phyloP scores from a whole-genome alignment of 1,140 invertebrate genomes.

The Drosophila tani region DNA sequence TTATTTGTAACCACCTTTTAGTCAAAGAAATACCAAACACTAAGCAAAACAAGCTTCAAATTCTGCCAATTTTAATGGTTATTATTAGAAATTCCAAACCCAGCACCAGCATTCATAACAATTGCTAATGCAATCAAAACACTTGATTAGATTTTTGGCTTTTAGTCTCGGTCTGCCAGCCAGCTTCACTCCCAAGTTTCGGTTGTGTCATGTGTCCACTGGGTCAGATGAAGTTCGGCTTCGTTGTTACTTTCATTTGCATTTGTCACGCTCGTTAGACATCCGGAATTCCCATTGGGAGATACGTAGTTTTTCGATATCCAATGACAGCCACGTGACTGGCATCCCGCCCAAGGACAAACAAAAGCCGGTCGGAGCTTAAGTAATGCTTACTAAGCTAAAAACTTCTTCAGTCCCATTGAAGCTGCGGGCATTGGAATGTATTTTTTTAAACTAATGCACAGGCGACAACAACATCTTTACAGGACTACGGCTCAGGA shows the following conservation, averaged over 20 bases:
- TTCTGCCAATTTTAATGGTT: not conserved
- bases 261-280: slow-evolving; percentile 73
- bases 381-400: slow-evolving; percentile 28
- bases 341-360: slow-evolving; percentile 22
- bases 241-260: slow-evolving; percentile 55
- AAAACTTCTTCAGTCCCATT: not conserved
- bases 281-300: slow-evolving; percentile 65
- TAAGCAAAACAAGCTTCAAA: not conserved
- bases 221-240: slow-evolving; percentile 45
- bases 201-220: slow-evolving; percentile 31
- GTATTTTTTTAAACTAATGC: slow-evolving; percentile 11
- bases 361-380: not conserved
- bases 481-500: not conserved
- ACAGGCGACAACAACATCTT: slow-evolving; percentile 12
- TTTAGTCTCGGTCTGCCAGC: slow-evolving; percentile 10
- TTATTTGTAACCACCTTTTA: not conserved
- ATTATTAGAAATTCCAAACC: not conserved
- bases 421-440: slow-evolving; percentile 6
- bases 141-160: slow-evolving; percentile 35
- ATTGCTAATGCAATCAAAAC: slow-evolving; percentile 36
- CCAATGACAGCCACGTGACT: slow-evolving; percentile 66
- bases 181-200: not conserved
- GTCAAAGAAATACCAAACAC: not conserved
- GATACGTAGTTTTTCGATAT: slow-evolving; percentile 59
- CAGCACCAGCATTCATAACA: slow-evolving; percentile 25